Conservation (phyloP, 1,140 invertebrate genomes). For the Megalonaias nervosa region DNA sequence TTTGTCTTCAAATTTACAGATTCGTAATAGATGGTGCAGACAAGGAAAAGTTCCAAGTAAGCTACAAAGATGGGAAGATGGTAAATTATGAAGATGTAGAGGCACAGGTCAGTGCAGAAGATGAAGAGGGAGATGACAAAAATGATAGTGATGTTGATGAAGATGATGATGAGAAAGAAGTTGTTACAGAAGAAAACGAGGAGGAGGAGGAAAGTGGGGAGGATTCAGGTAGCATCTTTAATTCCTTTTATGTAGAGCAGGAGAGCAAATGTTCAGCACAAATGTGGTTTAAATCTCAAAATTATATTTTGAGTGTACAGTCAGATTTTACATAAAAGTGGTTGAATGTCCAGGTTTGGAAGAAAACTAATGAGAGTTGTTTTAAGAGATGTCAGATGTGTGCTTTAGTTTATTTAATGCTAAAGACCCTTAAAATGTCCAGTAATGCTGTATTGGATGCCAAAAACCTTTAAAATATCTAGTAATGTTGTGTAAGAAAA, state of each 20-base stretch:
- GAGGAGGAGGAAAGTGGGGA: constrained; percentile 34
- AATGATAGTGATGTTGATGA: constrained; percentile 45
- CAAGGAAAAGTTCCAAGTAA: constrained; percentile 30
- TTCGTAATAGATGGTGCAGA: constrained; percentile 29
- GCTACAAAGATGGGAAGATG: constrained; percentile 49
- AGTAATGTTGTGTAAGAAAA: too few relatives aligned
- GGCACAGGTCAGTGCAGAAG: constrained; percentile 57
- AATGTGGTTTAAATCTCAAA: background rate
- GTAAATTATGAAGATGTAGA: constrained; percentile 35
- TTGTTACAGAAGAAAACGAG: constrained; percentile 37
- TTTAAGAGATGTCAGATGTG: too few relatives aligned
- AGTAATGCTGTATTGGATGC: too few relatives aligned
- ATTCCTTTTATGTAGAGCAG: background rate
- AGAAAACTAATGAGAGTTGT: constrained; percentile 9
- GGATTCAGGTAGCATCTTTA: constrained; percentile 16
- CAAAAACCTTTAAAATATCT: too few relatives aligned
- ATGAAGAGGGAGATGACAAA: constrained; percentile 59
- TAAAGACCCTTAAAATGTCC: too few relatives aligned
- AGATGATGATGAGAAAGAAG: constrained; percentile 39
- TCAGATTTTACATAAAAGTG: constrained; percentile 1
- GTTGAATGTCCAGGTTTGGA: constrained; percentile 43
- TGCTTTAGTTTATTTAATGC: too few relatives aligned
- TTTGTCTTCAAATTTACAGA: constrained; percentile 11
- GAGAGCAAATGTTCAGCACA: background rate
- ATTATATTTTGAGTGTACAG: constrained; percentile 3